These are phyloP conservation scores for Cremastinae sp. DNA, from an alignment of 2,888 invertebrate genomes.

Conservation along the genomic window DNA sequence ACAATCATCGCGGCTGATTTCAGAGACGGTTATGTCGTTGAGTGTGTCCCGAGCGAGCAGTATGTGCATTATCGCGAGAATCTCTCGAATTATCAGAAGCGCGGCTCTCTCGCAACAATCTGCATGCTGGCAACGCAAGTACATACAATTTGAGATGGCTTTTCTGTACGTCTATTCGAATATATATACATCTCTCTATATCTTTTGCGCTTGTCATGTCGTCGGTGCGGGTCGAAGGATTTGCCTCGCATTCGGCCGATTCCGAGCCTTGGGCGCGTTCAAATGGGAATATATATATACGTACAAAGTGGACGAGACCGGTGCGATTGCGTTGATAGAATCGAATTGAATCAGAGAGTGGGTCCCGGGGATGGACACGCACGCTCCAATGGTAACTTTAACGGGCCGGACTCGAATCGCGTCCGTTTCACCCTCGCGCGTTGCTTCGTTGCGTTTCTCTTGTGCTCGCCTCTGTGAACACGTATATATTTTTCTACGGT, in stretches of 20 bases:
- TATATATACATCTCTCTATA: too few species aligned
- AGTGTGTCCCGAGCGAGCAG: slow-evolving; percentile 41
- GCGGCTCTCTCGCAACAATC: slow-evolving; percentile 8
- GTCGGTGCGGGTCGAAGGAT: slow-evolving; percentile 44
- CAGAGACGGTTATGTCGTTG: slow-evolving; percentile 26
- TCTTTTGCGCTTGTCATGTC: slow-evolving; percentile 56
- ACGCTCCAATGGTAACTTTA: slow-evolving; percentile 51
- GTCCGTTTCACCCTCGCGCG: slow-evolving; percentile 39
- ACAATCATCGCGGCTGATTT: slow-evolving; percentile 31
- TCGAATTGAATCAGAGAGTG: slow-evolving; percentile 60
- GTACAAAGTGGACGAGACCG: slow-evolving; percentile 6
- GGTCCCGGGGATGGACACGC: slow-evolving; percentile 41
- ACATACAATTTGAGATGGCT: neutral
- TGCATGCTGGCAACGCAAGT: slow-evolving; percentile 3
- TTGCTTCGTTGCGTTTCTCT: slow-evolving; percentile 49
- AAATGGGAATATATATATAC: neutral
- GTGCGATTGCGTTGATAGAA: slow-evolving; percentile 60
- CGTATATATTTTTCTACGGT: slow-evolving; percentile 1
- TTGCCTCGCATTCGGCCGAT: slow-evolving; percentile 41
- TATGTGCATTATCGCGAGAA: slow-evolving; percentile 55
- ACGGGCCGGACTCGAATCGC: slow-evolving; percentile 41
- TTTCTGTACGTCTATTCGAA: too few species aligned
- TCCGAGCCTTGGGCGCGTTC: slow-evolving; percentile 9
- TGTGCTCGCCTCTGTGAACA: neutral
- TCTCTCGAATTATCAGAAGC: slow-evolving; percentile 46